Evolutionary conservation across 2,888 invertebrate species (phyloP).

Genomic region (Ptychoptera contaminata): DNA sequence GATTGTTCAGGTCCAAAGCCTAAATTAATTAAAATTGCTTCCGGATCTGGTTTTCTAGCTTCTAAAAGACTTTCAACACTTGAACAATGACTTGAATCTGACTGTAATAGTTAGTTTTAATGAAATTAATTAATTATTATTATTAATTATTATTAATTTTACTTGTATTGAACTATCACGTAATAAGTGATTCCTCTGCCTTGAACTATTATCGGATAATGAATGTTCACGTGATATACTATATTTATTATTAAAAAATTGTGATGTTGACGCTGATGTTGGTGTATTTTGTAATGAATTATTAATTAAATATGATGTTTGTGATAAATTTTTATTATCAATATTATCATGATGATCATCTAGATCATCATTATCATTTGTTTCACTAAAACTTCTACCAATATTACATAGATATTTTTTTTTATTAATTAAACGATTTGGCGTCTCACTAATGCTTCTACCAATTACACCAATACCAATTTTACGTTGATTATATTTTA

Average conservation of each 20-base stretch:
- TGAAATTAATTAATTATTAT: no score
- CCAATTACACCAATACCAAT: slow-evolving; percentile 7
- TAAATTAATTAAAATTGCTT: slow-evolving; percentile 65
- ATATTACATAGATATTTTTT: slow-evolving; percentile 10
- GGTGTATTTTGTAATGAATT: neutral
- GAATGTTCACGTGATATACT: slow-evolving; percentile 6
- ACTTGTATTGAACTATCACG: slow-evolving; percentile 30
- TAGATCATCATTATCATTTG: slow-evolving; percentile 8
- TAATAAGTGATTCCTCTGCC: slow-evolving; percentile 30
- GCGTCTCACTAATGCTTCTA: slow-evolving; percentile 6
- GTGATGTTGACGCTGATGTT: neutral
- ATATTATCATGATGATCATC: neutral
- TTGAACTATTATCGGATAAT: slow-evolving; percentile 6
- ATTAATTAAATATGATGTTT: no score
- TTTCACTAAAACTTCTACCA: slow-evolving; percentile 14
- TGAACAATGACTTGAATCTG: slow-evolving; percentile 49
- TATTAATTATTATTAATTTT: no score
- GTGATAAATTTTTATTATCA: no score
- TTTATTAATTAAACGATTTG: slow-evolving; percentile 5
- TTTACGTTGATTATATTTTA: neutral
- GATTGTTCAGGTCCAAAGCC: slow-evolving; percentile 63
- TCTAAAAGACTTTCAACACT: slow-evolving; percentile 70
- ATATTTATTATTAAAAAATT: neutral
- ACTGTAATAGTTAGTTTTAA: no score
- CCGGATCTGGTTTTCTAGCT: slow-evolving; percentile 73